Percentiles rank a stretch among this genome's conserved stretches.
Evolutionary conservation across 2,888 invertebrate species (phyloP).

Genomic region (Adelognathus sp.): DNA sequence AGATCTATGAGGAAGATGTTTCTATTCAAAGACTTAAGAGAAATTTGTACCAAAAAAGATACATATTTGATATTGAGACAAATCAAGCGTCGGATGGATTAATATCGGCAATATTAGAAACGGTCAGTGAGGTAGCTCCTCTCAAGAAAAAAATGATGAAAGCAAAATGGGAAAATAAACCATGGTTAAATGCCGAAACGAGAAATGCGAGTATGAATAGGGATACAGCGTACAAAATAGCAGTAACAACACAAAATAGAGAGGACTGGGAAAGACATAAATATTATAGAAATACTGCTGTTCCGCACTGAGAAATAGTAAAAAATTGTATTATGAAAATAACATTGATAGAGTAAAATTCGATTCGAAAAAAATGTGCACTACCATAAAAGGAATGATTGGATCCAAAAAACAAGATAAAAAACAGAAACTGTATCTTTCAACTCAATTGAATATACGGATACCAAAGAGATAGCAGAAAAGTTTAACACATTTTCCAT

Average conservation of each 20-base stretch:
- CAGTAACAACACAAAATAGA: no score
- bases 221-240: neutral
- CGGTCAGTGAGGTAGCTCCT: constrained; percentile 2
- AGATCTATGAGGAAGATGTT: neutral
- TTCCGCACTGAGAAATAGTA: neutral
- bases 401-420: neutral
- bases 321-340: neutral
- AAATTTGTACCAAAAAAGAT: neutral
- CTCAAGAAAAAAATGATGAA: neutral
- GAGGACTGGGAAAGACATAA: neutral
- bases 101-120: neutral
- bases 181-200: constrained; percentile 9
- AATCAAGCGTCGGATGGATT: neutral
- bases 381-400: constrained; percentile 1
- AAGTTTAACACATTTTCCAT: constrained; percentile 22
- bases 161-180: constrained; percentile 5
- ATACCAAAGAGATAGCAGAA: constrained; percentile 4
- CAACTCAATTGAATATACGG: neutral
- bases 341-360: neutral
- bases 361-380: constrained; percentile 6
- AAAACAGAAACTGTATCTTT: neutral
- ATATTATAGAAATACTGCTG: neutral
- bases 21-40: neutral
- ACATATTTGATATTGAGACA: neutral
- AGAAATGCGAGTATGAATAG: neutral